Base-by-base conservation (phyloP, 2,888 invertebrate genomes). In the Cephus pulcher region DNA sequence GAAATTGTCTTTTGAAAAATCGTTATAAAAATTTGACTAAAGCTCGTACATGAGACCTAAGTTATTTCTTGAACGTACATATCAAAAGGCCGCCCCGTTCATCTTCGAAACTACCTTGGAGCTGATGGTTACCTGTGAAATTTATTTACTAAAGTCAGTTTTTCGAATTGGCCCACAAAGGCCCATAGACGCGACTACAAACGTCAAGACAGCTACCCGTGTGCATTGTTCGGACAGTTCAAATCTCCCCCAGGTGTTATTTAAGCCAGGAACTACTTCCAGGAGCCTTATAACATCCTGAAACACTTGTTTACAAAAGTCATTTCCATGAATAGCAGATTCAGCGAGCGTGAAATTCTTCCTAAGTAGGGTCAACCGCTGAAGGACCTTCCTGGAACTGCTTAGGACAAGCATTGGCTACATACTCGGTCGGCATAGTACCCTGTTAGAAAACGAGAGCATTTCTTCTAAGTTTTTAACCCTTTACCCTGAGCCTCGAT, bases 241-340 rank as follows among this genome's bases (percentile, higher is more conserved):
- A 40, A 56, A 69, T 73, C 34, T 80, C 33, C 40, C 68, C n/a
- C 32, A 12, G 34, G 35, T 74, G n/a, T 34, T 74, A 30, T 30
- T n/a, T 74, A 2, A 68, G 12, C 6, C 23, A 69, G 75, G 69
- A 56, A 77, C 15, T 69, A 82, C 83, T 84, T 83, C 37, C 79
- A 33, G 34, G 4, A 11, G 30, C 12, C 30, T 85, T 76, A 86
- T 88, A 76, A 35, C 81, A 69, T 69, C 86, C 86, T 86, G 80
- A 32, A 79, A 81, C 75, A 82, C 79, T 83, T 84, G 84, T 88
- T 87, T 86, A 87, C 87, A 84, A 82, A 86, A 85, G 80, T 83
- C 81, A 86, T 86, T 84, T 84, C 77, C 80, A 85, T 87, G 84
- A 87, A 87, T 85, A 81, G 80, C 78, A 78, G 11, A 75, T 78